Conservation (phyloP, 1,140 invertebrate species). For the Brachionus calyciflorus region DNA sequence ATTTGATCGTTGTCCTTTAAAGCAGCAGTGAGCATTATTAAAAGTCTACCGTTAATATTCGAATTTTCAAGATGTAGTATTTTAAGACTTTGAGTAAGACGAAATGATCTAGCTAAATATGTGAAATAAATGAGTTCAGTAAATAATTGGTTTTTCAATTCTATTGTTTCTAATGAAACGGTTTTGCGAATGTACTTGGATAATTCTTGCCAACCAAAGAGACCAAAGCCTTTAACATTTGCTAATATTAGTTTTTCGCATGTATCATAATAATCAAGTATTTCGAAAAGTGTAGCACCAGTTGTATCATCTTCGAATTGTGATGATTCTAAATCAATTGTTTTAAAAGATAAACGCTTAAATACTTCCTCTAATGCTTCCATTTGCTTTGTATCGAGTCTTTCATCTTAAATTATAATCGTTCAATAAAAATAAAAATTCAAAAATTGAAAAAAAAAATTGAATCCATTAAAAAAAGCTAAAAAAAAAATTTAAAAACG, state of each 20-base stretch:
- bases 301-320: slow-evolving; percentile 47
- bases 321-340: slow-evolving; percentile 69
- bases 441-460: too few relatives aligned
- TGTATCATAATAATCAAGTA: slow-evolving; percentile 87
- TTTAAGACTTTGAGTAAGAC: slow-evolving; percentile 68
- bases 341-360: slow-evolving; percentile 70
- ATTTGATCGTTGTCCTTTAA: slow-evolving; percentile 75
- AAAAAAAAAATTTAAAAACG: too few relatives aligned
- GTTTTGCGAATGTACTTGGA: slow-evolving; percentile 75
- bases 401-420: slow-evolving; percentile 60
- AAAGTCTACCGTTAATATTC: slow-evolving; percentile 67
- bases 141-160: slow-evolving; percentile 68
- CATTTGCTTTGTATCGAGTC: slow-evolving; percentile 65
- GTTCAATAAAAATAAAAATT: too few relatives aligned
- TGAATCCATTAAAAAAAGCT: too few relatives aligned
- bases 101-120: slow-evolving; percentile 69
- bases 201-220: slow-evolving; percentile 76
- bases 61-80: slow-evolving; percentile 74
- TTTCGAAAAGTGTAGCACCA: slow-evolving; percentile 72
- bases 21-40: slow-evolving; percentile 69
- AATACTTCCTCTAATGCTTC: slow-evolving; percentile 75
- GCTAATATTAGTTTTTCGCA: slow-evolving; percentile 73
- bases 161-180: slow-evolving; percentile 69
- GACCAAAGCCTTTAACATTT: slow-evolving; percentile 70
- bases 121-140: slow-evolving; percentile 69